Percentiles rank a stretch among this genome's conserved stretches.
Conservation (phyloP, 2,113 vertebrate species). For the Larimichthys polyactis region DNA sequence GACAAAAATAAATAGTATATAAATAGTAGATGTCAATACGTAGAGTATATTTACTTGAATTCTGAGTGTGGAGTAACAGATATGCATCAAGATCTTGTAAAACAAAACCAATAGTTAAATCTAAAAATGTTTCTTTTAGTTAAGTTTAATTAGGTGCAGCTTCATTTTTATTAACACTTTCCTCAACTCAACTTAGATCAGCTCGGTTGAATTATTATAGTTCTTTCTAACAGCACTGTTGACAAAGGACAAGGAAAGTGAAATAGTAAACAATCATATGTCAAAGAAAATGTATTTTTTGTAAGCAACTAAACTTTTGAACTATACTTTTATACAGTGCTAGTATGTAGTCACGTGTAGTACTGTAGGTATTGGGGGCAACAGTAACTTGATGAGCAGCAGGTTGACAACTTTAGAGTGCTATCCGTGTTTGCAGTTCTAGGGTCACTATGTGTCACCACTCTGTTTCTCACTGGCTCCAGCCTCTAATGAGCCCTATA, state of each 20-base stretch:
- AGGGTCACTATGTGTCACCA: background rate
- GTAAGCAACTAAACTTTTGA: background rate
- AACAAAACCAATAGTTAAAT: background rate
- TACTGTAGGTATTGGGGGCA: background rate
- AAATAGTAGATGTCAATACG: background rate
- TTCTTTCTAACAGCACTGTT: background rate
- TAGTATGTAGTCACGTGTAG: background rate
- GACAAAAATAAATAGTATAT: slow-evolving; percentile 9
- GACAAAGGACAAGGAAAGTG: background rate
- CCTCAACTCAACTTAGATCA: background rate
- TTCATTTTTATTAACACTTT: background rate
- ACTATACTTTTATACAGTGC: background rate
- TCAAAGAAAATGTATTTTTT: background rate
- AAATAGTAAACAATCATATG: background rate
- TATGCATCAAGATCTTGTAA: background rate
- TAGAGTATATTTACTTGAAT: background rate
- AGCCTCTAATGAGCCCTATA: slow-evolving; percentile 2
- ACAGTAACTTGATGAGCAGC: background rate
- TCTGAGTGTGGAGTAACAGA: background rate
- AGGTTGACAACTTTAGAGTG: background rate
- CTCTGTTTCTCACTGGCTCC: background rate
- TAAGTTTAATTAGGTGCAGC: background rate
- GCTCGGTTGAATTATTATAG: background rate
- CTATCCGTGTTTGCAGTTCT: background rate
- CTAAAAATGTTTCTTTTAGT: background rate